A percentile compares a stretch with the other conserved stretches of the same genome.
phyloP scores from a whole-genome alignment of 1,140 invertebrate species.

The Drosophila orena region DNA sequence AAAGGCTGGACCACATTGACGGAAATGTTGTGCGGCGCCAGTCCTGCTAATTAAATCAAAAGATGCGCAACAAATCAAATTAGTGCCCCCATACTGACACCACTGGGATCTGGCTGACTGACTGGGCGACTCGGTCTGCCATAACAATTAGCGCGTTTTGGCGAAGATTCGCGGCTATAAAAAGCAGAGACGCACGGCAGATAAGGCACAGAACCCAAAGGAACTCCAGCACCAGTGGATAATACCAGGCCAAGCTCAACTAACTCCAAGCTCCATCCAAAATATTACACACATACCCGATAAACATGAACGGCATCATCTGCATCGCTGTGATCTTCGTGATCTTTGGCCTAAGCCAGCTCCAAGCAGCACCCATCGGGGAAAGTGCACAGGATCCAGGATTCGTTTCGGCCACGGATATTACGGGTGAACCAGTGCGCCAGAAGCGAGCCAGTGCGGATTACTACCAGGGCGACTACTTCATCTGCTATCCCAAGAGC shows the following conservation, averaged over 20 bases:
- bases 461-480: constrained; percentile 57
- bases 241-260: constrained; percentile 3
- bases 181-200: constrained; percentile 19
- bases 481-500: constrained; percentile 72
- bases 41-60: constrained; percentile 52
- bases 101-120: constrained; percentile 20
- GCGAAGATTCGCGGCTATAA: constrained; percentile 59
- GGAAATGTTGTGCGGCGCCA: constrained; percentile 48
- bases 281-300: constrained; percentile 12
- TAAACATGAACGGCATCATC: constrained; percentile 45
- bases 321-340: constrained; percentile 25
- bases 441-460: constrained; percentile 50
- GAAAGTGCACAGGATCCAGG: constrained; percentile 11
- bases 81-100: constrained; percentile 45
- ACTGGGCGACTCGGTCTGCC: constrained; percentile 34
- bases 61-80: constrained; percentile 60
- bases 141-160: constrained; percentile 64
- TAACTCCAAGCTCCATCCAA: background rate
- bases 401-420: constrained; percentile 48
- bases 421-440: constrained; percentile 59
- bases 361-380: constrained; percentile 35
- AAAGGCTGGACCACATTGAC: constrained; percentile 49
- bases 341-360: constrained; percentile 24
- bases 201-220: constrained; percentile 59
- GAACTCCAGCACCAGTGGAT: constrained; percentile 48